These are phyloP conservation scores for Esox masquinongy DNA, from an alignment of 2,797 vertebrate species.

Conservation along the genomic window DNA sequence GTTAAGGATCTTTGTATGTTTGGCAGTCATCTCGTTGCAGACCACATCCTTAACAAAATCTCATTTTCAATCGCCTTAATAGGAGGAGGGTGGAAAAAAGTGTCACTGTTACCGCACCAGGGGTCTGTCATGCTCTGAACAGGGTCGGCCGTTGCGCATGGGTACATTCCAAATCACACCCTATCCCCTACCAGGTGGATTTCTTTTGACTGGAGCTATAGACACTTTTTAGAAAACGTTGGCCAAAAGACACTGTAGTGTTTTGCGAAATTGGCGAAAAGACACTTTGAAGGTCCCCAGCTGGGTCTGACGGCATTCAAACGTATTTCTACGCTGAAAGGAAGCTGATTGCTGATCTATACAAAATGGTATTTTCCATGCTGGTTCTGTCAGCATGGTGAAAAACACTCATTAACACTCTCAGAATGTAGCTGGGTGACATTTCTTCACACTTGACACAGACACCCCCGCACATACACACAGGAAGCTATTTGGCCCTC, in stretches of 20 bases:
- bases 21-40: slow-evolving; percentile 9
- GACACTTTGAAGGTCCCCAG: too few species aligned
- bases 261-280: too few species aligned
- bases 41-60: slow-evolving; percentile 45
- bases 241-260: too few species aligned
- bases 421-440: slow-evolving; percentile 52
- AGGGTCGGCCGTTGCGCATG: not conserved
- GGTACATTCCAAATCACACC: not conserved
- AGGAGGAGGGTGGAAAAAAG: not conserved
- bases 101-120: not conserved
- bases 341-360: slow-evolving; percentile 45
- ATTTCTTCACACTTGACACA: slow-evolving; percentile 50
- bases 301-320: too few species aligned
- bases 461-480: not conserved
- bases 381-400: slow-evolving; percentile 20
- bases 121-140: not conserved
- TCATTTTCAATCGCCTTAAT: slow-evolving; percentile 23
- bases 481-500: not conserved
- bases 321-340: slow-evolving; percentile 26
- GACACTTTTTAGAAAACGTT: too few species aligned
- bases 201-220: not conserved
- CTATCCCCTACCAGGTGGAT: not conserved
- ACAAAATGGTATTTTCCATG: slow-evolving; percentile 34
- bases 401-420: slow-evolving; percentile 32
- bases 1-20: slow-evolving; percentile 28